phyloP scores from a whole-genome alignment of 2,113 vertebrate genomes.

The Osmerus eperlanus region DNA sequence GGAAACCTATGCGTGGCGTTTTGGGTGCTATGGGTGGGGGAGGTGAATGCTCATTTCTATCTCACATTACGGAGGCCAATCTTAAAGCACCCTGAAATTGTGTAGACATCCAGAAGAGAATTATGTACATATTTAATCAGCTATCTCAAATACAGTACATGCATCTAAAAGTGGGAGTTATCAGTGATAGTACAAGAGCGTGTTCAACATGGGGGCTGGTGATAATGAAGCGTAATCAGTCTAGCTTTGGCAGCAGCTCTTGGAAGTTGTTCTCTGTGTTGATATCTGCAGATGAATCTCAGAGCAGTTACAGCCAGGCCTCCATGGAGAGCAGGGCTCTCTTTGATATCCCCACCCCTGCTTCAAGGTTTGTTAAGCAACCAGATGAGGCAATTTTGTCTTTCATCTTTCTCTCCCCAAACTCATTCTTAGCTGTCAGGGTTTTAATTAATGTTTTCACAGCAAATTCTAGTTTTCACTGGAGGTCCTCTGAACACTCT shows the following conservation, averaged over 20 bases:
- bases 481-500: slow-evolving; percentile 43
- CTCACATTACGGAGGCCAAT: slow-evolving; percentile 12
- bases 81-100: background rate
- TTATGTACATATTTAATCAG: background rate
- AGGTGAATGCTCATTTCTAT: slow-evolving; percentile 20
- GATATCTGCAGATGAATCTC: slow-evolving; percentile 53
- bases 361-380: slow-evolving; percentile 53
- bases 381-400: slow-evolving; percentile 51
- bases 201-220: slow-evolving; percentile 2
- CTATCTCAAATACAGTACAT: background rate
- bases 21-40: slow-evolving; percentile 1
- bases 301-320: slow-evolving; percentile 37
- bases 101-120: no score
- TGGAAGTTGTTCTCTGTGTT: slow-evolving; percentile 42
- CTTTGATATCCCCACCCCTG: slow-evolving; percentile 56
- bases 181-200: background rate
- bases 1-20: slow-evolving; percentile 23
- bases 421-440: slow-evolving; percentile 56
- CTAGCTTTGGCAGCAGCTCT: slow-evolving; percentile 34
- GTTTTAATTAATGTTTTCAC: slow-evolving; percentile 67
- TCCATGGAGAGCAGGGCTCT: slow-evolving; percentile 43
- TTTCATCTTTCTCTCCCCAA: slow-evolving; percentile 56
- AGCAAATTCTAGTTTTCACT: slow-evolving; percentile 55
- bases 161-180: background rate
- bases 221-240: slow-evolving; percentile 59